Evolutionary conservation across 2,797 vertebrate genomes (phyloP).

Genomic region (Sarcophilus harrisii): DNA sequence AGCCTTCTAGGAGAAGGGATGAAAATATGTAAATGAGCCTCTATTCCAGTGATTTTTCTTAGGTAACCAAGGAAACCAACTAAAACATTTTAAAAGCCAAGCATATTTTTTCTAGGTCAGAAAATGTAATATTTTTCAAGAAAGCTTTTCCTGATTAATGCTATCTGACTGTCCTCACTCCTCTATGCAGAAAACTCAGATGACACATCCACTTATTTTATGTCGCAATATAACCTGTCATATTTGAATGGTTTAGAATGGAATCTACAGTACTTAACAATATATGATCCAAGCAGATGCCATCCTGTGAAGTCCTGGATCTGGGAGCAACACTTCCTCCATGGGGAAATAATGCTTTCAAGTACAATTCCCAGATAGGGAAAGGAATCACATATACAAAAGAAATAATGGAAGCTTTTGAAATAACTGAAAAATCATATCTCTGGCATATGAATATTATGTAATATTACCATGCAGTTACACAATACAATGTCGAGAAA

Average conservation of each 20-base stretch:
- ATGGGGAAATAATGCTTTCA: neutral
- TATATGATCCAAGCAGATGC: neutral
- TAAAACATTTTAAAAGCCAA: conserved; percentile 20
- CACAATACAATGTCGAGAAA: neutral
- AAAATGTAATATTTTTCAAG: neutral
- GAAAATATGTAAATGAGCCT: neutral
- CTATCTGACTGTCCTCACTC: neutral
- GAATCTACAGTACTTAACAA: neutral
- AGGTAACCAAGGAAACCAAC: neutral
- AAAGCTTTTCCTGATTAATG: neutral
- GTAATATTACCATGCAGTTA: neutral
- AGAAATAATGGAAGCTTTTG: neutral
- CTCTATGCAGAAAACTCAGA: neutral
- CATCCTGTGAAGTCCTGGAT: neutral
- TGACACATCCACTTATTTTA: neutral
- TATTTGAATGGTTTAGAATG: neutral
- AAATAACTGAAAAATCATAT: neutral
- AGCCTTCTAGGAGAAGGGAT: neutral
- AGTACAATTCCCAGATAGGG: neutral
- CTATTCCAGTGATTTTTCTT: neutral
- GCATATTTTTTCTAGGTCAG: neutral
- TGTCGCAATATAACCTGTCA: neutral
- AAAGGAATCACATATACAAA: neutral
- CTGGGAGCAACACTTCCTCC: neutral
- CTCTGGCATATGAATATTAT: neutral